Evolutionary conservation across 2,888 invertebrate species (phyloP), one percentile per base, ranked within the genome.

Genomic region (Zonitis immaculata): DNA sequence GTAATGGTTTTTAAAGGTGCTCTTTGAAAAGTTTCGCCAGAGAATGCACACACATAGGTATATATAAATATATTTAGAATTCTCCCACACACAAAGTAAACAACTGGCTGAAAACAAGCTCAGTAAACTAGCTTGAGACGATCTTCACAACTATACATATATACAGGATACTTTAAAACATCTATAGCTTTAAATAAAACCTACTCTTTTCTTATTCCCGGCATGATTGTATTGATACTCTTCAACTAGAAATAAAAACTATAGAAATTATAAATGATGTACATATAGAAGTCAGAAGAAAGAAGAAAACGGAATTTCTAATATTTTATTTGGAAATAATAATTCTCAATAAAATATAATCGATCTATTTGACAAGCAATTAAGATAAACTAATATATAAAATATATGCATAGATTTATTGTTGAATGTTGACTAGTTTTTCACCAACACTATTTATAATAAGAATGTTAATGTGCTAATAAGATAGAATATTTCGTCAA

Each of bases 21-120:
- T 55, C 35, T 18, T 32, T 14, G 56, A 52, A 56, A 51, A 47
- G 59, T 56, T 63, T 60, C 54, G 61, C 62, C n/a, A 53, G 65
- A 61, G 65, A 66, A 67, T 67, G 65, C 53, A 57, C 59, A 60
- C n/a, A n/a, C n/a, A n/a, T n/a, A n/a, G n/a, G n/a, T n/a, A n/a
- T n/a, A n/a, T n/a, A n/a, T 61, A 58, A 2, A n/a, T 64, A 62
- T 61, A 65, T 62, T 58, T 58, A 60, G 60, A 61, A 60, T 63
- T 69, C 70, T 70, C 70, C 70, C 68, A 70, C 71, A 68, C 69
- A 68, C 66, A 68, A 68, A 68, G 70, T 66, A 70, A 70, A 70
- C 67, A 69, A 68, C 68, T 65, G 66, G 65, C 63, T 66, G 56
- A 65, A 63, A 70, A 69, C 65, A 66, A 67, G 61, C 63, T 56